Conservation (phyloP, 1,140 invertebrate genomes). For the Ptiloglossa arizonensis region DNA sequence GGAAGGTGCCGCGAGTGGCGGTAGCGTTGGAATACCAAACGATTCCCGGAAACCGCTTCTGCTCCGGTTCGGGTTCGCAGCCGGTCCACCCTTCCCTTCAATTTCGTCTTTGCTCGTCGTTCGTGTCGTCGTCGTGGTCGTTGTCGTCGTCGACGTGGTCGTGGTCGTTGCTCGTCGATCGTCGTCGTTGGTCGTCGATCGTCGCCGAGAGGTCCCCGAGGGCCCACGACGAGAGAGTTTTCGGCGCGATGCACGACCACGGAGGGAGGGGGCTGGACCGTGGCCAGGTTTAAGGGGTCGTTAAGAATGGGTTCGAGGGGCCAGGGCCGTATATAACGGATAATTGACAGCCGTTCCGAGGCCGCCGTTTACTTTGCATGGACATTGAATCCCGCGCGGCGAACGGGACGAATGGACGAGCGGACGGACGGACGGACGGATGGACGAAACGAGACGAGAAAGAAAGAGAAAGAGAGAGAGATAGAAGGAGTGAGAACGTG, state of each 20-base stretch:
- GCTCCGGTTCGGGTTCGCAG: constrained; percentile 23
- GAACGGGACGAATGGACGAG: constrained; percentile 56
- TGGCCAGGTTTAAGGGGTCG: constrained; percentile 69
- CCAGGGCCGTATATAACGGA: constrained; percentile 80
- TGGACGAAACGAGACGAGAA: constrained; percentile 61
- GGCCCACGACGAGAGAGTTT: constrained; percentile 45
- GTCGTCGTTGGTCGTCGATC: constrained; percentile 48
- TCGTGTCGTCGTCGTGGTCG: constrained; percentile 21
- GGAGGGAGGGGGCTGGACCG: constrained; percentile 11
- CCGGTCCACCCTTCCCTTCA: constrained; percentile 26
- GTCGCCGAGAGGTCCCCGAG: constrained; percentile 30
- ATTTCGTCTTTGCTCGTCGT: constrained; percentile 27
- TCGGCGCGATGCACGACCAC: constrained; percentile 40
- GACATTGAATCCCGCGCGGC: constrained; percentile 76
- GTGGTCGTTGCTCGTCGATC: constrained; percentile 41
- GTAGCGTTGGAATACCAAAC: constrained; percentile 63
- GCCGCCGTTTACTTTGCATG: constrained; percentile 79
- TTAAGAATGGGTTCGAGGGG: constrained; percentile 76
- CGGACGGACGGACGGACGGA: constrained; percentile 54
- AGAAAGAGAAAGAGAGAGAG: not conserved
- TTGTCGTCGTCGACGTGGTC: constrained; percentile 55
- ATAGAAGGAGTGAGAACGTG: not conserved
- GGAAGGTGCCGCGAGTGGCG: constrained; percentile 43
- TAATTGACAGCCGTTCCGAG: constrained; percentile 78
- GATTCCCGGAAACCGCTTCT: constrained; percentile 61